phyloP scores from a whole-genome alignment of 2,797 vertebrate species.

The Anniella stebbinsi region DNA sequence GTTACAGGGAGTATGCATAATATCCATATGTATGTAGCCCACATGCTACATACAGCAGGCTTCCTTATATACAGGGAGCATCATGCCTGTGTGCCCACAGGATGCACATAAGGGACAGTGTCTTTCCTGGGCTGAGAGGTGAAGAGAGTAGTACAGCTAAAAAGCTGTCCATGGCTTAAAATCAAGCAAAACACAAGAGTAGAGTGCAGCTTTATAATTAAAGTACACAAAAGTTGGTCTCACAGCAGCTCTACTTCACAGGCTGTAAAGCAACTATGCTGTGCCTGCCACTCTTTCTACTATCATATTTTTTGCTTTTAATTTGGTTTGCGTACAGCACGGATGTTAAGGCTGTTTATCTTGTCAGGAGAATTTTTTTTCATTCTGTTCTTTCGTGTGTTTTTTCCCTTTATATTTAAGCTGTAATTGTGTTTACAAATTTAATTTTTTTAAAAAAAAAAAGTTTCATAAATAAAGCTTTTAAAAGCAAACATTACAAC shows the following conservation, averaged over 20 bases:
- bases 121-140: not conserved
- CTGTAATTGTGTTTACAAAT: not conserved
- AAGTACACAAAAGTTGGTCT: not conserved
- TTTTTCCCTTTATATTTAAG: not conserved
- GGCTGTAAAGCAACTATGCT: not conserved
- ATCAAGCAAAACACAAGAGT: not conserved
- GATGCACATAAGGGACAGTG: not conserved
- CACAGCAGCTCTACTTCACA: not conserved
- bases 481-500: not conserved
- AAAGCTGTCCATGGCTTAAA: not conserved
- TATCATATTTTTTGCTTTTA: not conserved
- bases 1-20: not conserved
- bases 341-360: not conserved
- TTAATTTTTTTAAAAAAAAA: not conserved
- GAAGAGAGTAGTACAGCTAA: not conserved
- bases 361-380: not conserved
- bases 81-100: not conserved
- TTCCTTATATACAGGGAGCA: not conserved
- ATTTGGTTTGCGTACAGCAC: not conserved
- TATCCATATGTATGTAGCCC: not conserved
- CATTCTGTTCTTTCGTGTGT: not conserved
- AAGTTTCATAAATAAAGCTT: not conserved
- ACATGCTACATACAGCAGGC: not conserved
- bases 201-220: not conserved
- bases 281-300: not conserved